Evolutionary conservation across 2,113 vertebrate genomes (phyloP), one percentile per base, ranked within the genome.

Genomic region (Nannobrachium achirus): DNA sequence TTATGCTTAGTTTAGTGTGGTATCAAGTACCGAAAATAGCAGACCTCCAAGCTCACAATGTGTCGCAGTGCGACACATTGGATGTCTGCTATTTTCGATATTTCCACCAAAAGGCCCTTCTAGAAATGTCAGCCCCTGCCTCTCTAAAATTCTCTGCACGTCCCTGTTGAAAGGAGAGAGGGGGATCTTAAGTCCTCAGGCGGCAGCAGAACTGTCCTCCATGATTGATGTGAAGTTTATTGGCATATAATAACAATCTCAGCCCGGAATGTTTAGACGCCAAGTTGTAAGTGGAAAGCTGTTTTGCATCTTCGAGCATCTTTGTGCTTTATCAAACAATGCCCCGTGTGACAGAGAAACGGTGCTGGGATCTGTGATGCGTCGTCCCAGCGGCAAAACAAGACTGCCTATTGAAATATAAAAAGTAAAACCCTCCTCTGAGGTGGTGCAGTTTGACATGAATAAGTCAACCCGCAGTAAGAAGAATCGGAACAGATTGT

Each of bases 381-480:
- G 5, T 67, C 9, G 25, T 39, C 56, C 50, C 66, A 63, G 61
- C 53, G 68, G 64, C 66, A 71, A 66, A 53, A 62, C 58, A 33
- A 79, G 48, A 4, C 10, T 69, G 49, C 59, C 48, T 61, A 45
- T 75, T 79, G 42, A 65, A 42, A 65, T 46, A 53, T 46, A 53
- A 80, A 53, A 74, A 63, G 42, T n/a, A 44, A n/a, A 16, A 1
- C 16, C 45, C 6, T 72, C 59, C 70, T 76, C 14, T 59, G 56
- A 50, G 68, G 49, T 42, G 71, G 52, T n/a, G 14, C 10, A n/a
- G 62, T 60, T 60, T 67, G 66, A 55, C 63, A 80, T 84, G 79
- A 85, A 82, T 86, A 78, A 81, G 60, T 82, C 64, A 84, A 83
- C 48, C n/a, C 33, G 69, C 74, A 71, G 20, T 41, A 8, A 51